Conservation (phyloP, 2,797 vertebrate genomes). For the Erethizon dorsatum region DNA sequence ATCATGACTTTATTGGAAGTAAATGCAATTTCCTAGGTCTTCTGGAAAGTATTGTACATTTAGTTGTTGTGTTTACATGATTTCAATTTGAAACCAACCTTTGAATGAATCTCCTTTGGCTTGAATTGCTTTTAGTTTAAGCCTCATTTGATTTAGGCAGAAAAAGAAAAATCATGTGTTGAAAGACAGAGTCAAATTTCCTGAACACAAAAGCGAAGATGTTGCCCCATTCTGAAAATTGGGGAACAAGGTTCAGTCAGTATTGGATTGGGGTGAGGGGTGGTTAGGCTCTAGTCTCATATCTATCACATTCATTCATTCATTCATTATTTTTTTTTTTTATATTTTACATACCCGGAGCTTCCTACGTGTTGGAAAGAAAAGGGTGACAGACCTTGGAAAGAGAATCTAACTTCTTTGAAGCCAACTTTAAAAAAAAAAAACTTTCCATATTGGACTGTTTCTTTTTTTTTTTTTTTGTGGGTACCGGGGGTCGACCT, state of each 20-base stretch:
- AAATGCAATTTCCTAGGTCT: slow-evolving; percentile 77
- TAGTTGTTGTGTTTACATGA: slow-evolving; percentile 68
- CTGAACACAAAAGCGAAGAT: background rate
- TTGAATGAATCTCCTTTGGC: slow-evolving; percentile 57
- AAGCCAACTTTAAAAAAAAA: background rate
- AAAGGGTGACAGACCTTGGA: background rate
- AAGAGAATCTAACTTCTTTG: slow-evolving; percentile 24
- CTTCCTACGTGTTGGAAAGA: background rate
- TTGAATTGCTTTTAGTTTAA: slow-evolving; percentile 71
- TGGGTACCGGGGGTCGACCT: too few relatives aligned
- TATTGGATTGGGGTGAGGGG: background rate
- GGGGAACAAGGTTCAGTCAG: background rate
- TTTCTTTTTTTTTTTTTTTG: too few relatives aligned
- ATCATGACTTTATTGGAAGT: slow-evolving; percentile 73
- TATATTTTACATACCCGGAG: background rate
- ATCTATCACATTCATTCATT: background rate
- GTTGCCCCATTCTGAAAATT: background rate
- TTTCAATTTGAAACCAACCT: slow-evolving; percentile 75
- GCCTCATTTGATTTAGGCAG: slow-evolving; percentile 71
- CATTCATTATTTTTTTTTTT: background rate
- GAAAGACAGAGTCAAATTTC: slow-evolving; percentile 1
- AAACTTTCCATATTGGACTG: background rate
- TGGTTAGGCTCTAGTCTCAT: background rate
- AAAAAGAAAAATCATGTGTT: slow-evolving; percentile 30
- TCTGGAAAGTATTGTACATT: slow-evolving; percentile 74